A percentile compares a stretch with the other conserved stretches of the same genome.
These are phyloP conservation scores for Mizuhopecten yessoensis DNA, from an alignment of 1,140 invertebrate species.

Conservation along the genomic window DNA sequence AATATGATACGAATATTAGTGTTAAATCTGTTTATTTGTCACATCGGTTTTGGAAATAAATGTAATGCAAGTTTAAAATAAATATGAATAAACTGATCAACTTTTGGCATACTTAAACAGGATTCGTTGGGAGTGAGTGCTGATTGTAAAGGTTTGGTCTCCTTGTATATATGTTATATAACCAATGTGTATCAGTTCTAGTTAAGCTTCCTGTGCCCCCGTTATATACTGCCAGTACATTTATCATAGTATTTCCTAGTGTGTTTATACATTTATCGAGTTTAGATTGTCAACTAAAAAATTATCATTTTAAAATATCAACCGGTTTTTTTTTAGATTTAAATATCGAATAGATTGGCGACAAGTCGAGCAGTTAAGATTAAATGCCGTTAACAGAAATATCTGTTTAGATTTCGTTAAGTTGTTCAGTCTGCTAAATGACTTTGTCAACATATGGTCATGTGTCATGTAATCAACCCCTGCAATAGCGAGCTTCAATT, in stretches of 20 bases:
- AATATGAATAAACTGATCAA: no score
- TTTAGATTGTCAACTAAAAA: no score
- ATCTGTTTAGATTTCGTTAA: background rate
- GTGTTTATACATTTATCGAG: background rate
- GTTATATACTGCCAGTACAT: background rate
- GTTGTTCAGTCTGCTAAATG: background rate
- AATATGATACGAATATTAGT: no score
- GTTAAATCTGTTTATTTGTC: no score
- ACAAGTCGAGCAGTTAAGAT: background rate
- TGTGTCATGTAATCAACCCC: background rate
- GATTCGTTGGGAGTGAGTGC: no score
- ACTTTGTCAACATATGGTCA: background rate
- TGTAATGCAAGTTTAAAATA: no score
- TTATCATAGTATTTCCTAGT: background rate
- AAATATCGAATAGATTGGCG: no score
- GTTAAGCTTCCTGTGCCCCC: background rate
- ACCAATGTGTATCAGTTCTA: background rate
- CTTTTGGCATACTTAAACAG: no score
- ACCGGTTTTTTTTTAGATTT: no score
- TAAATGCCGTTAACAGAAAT: background rate
- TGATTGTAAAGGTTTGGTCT: no score
- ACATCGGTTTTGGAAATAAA: no score
- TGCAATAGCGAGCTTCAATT: background rate
- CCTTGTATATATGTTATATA: background rate
- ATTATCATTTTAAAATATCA: background rate